These are phyloP conservation scores for Hypotaenidia okinawae DNA, from an alignment of 2,797 vertebrate genomes.

Conservation along the genomic window DNA sequence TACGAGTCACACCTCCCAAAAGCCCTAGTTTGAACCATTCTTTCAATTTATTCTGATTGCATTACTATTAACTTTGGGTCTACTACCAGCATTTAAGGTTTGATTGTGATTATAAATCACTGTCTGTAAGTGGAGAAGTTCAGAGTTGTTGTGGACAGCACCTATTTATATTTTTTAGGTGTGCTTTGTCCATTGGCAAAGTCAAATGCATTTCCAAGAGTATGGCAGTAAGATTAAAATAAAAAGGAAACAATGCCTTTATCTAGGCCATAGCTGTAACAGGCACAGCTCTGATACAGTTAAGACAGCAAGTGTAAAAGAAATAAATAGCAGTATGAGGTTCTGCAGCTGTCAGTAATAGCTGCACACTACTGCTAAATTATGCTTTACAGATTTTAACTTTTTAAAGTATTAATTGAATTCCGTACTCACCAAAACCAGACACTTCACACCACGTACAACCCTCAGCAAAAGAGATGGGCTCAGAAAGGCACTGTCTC, in stretches of 20 bases:
- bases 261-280: constrained; percentile 20
- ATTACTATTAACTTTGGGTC: constrained; percentile 9
- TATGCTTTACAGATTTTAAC: background rate
- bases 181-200: constrained; percentile 38
- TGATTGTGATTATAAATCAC: background rate
- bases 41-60: background rate
- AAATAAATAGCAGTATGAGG: constrained; percentile 43
- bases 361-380: constrained; percentile 34
- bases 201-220: constrained; percentile 38
- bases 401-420: background rate
- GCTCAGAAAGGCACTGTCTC: constrained; percentile 54
- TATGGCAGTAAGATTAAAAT: background rate
- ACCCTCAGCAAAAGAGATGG: constrained; percentile 4
- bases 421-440: background rate
- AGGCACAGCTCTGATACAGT: background rate
- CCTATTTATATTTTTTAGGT: background rate
- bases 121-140: background rate
- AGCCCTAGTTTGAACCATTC: background rate
- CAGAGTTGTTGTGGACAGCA: constrained; percentile 42
- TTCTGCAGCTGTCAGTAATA: constrained; percentile 23
- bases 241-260: background rate
- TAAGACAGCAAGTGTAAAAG: constrained; percentile 45
- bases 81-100: background rate
- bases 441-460: background rate
- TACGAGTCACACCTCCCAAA: background rate